Base-by-base conservation (phyloP, 2,113 vertebrate species). In the Cisticola juncidis region DNA sequence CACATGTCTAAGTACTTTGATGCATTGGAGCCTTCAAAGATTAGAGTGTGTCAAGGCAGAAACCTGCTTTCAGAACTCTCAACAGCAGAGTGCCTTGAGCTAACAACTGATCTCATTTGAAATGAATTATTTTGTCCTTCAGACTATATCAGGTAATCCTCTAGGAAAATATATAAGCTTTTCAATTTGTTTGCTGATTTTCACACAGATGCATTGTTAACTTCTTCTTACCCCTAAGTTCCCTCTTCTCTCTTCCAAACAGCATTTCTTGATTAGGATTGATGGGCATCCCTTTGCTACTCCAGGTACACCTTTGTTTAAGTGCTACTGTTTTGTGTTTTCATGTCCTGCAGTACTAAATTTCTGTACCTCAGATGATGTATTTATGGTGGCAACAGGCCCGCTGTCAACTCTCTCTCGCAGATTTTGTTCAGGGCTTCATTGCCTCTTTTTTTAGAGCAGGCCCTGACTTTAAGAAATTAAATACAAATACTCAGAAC, bases 301-400 rank as follows among this genome's bases (percentile, higher is more conserved):
- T 53, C 36, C 78, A 89, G 45, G 11, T 19, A 31, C 16, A 73
- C 12, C 28, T 85, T 42, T 76, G 19, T 71, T 66, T 64, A 38
- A 69, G 20, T 36, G 40, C n/a, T 61, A 8, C 36, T 57, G 16
- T 31, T 94, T 84, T 0, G 0, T 5, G 23, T 72, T 60, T 47
- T 56, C 10, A 44, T 81, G 81, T 44, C 25, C 25, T 48, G 10
- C 29, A 23, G n/a, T 25, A 78, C n/a, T 62, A 25, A 66, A 57
- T 84, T 57, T 62, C 64, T 65, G 8, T 22, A 51, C 16, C 40
- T 89, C 31, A 48, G 31, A 48, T 70, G 21, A 69, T 20, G 10
- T 61, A 61, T 31, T 84, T 61, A 45, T 50, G n/a, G 45, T 3
- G 81, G n/a, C 28, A 94, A 48, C 5, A 9, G 19, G 26, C 15